Base-by-base conservation (phyloP, 2,113 vertebrate genomes). In the Micronycteris hirsuta region DNA sequence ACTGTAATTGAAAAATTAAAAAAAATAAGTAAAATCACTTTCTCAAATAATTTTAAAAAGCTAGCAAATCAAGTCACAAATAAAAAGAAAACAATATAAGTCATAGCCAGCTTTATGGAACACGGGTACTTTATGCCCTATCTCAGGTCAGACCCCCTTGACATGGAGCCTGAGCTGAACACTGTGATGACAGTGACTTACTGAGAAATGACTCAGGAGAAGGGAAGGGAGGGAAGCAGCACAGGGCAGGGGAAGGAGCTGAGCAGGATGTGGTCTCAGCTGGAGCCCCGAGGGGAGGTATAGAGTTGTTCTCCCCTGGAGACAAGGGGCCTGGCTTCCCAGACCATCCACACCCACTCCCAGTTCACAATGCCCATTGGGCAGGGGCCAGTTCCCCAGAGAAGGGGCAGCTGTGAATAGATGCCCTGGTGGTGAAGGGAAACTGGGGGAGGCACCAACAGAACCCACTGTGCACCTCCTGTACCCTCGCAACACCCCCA, bases 11-110 rank as follows among this genome's bases (percentile, higher is more conserved):
- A n/a, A 52, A 77, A 77, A 20, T 13, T 52, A 17, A n/a, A 70
- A 49, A 20, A 24, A 58, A 19, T n/a, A 28, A 33, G 22, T n/a
- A 52, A 52, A 77, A 77, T 52, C 45, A 33, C 45, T 47, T 49
- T 45, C 28, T 49, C 43, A 47, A 76, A 76, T 76, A 49, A 49
- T 26, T 61, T 56, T 22, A 17, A 31, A 47, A 33, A 49, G 28
- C 20, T 19, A 33, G 43, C 45, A 76, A 20, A 49, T 49, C 16
- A 76, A 76, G 28, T 76, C 20, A 49, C 45, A 76, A 76, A 33
- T 33, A 4, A 47, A 76, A 76, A 73, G 33, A 33, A 74, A 73
- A 91, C 65, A 97, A 94, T 41, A 84, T 36, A 70, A 88, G 54
- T 63, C 67, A 20, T 10, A 33, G 74, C 19, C 16, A 11, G 33